A percentile compares a stretch with the other conserved stretches of the same genome.
Conservation (phyloP, 1,140 invertebrate genomes). For the Philopotamus ludificatus region DNA sequence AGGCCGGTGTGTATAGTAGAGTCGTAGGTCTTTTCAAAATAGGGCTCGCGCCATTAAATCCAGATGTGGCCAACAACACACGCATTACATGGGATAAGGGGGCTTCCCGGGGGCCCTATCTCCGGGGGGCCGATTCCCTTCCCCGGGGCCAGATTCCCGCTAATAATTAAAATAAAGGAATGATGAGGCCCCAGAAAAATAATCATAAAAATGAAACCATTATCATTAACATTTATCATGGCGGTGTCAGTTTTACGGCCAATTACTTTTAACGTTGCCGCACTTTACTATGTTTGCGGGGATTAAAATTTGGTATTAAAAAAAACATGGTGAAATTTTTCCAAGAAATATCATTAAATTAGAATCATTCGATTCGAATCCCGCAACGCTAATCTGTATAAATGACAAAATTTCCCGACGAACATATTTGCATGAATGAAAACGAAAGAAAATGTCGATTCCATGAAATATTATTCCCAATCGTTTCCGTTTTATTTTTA, state of each 20-base stretch:
- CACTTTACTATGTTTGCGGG: too few species aligned
- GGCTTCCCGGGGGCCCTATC: neutral
- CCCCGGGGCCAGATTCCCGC: neutral
- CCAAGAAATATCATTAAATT: too few species aligned
- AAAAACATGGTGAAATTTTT: too few species aligned
- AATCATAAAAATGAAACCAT: neutral
- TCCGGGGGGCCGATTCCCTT: neutral
- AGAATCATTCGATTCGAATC: too few species aligned
- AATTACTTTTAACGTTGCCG: neutral
- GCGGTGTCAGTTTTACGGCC: neutral
- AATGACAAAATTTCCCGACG: too few species aligned
- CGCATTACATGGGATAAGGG: neutral
- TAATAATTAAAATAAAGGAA: neutral
- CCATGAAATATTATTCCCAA: too few species aligned
- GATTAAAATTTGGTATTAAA: too few species aligned
- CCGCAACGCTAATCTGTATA: too few species aligned
- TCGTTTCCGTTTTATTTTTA: too few species aligned
- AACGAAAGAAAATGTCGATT: too few species aligned
- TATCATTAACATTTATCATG: neutral
- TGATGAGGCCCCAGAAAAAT: too few species aligned
- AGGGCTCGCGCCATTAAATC: neutral
- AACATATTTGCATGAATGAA: too few species aligned
- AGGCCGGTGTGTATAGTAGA: neutral
- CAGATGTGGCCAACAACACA: neutral
- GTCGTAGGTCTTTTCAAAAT: neutral